phyloP scores from a whole-genome alignment of 2,888 invertebrate genomes.

The Arge pagana region DNA sequence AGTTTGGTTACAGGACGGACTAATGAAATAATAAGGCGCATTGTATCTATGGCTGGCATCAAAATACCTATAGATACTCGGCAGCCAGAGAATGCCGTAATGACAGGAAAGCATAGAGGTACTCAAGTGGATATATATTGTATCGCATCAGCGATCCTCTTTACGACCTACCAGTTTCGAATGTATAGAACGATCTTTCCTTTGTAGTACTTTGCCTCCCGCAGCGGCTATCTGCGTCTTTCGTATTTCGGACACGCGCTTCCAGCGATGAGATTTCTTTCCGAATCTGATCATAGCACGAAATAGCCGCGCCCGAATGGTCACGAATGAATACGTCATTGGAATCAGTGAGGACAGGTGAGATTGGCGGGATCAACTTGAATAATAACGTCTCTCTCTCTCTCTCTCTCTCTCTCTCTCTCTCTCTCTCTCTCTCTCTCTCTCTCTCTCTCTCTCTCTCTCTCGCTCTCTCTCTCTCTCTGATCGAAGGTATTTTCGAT shows the following conservation, averaged over 20 bases:
- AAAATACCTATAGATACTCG: slow-evolving; percentile 15
- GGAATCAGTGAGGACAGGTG: too few relatives aligned
- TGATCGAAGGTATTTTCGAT: too few relatives aligned
- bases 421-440: slow-evolving; percentile 4
- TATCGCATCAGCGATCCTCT: slow-evolving; percentile 21
- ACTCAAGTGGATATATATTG: slow-evolving; percentile 18
- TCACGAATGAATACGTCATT: too few relatives aligned
- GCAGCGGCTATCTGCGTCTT: too few relatives aligned
- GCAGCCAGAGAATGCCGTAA: slow-evolving; percentile 44
- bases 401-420: slow-evolving; percentile 8
- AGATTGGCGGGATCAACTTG: too few relatives aligned
- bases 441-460: slow-evolving; percentile 12
- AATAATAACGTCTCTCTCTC: too few relatives aligned
- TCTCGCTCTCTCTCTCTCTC: not conserved
- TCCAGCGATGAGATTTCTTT: too few relatives aligned
- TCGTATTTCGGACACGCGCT: too few relatives aligned
- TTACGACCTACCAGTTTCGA: slow-evolving; percentile 17
- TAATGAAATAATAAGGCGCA: slow-evolving; percentile 17
- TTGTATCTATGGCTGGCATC: slow-evolving; percentile 7
- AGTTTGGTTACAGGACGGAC: slow-evolving; percentile 8
- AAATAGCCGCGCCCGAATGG: too few relatives aligned
- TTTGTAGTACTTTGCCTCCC: too few relatives aligned
- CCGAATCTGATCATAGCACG: too few relatives aligned
- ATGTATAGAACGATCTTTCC: slow-evolving; percentile 7
- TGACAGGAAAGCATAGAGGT: slow-evolving; percentile 46